Evolutionary conservation across 2,888 invertebrate species (phyloP), one percentile per base, ranked within the genome.

Genomic region (Ernsta delagoae): DNA sequence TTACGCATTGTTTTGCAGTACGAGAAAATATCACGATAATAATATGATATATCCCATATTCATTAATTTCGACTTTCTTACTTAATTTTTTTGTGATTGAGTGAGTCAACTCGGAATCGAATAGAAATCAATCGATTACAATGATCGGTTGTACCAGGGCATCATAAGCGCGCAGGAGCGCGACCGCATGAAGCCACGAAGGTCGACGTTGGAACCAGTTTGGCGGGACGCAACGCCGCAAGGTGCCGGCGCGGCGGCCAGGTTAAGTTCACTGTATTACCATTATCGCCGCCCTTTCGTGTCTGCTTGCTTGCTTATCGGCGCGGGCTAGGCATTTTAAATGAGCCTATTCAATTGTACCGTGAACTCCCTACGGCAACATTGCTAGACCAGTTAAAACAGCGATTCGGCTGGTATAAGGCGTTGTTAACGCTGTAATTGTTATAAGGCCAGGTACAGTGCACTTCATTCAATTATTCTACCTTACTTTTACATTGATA

Each of bases 261-360:
- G 86, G 87, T 89, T 92, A 90, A 90, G 88, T 90, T 88, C 90
- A 86, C 85, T 88, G 86, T 86, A 90, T 89, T 92, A 91, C 82
- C 87, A 87, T 89, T 89, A 87, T 88, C 90, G 88, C 83, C 83
- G 89, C 90, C 90, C 90, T 91, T 92, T 90, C 87, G 86, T 87
- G 89, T 88, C 84, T 48, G 48, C 48, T 48, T 48, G 48, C 48
- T 48, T 83, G 82, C 88, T 91, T 90, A 91, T 91, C 91, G 81
- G 48, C 3, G 82, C 80, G 76, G 85, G 84, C 86, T 86, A 85
- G 85, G 79, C 84, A 78, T 84, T 88, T 86, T 87, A 89, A 90
- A 89, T 86, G 84, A 81, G 83, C 83, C 89, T 85, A 90, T 89
- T 90, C 86, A 90, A 89, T 87, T 83, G 84, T 81, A 76, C 79